Evolutionary conservation across 2,113 vertebrate genomes (phyloP).

Genomic region (Pelodiscus sinensis): DNA sequence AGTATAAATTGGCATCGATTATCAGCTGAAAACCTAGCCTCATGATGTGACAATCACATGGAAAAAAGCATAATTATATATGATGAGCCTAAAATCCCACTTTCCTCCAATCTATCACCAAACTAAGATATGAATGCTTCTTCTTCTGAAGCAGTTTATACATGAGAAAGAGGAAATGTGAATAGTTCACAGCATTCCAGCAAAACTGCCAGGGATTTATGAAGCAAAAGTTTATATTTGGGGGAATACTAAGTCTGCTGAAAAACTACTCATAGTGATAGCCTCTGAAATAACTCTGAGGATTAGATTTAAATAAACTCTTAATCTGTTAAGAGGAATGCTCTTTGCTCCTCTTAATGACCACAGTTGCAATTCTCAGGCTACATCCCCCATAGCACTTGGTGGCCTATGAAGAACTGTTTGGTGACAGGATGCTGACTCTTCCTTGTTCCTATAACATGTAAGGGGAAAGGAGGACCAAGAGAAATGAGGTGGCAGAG

Average conservation of each 20-base stretch:
- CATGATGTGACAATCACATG: background rate
- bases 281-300: background rate
- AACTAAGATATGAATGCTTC: background rate
- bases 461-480: background rate
- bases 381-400: rapidly evolving
- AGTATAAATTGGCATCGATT: background rate
- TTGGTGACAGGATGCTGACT: background rate
- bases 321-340: background rate
- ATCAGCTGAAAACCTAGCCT: background rate
- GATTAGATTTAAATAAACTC: background rate
- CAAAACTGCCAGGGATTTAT: background rate
- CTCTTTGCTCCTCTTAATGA: background rate
- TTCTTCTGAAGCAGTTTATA: background rate
- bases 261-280: background rate
- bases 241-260: background rate
- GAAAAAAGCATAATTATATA: background rate
- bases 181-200: background rate
- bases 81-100: background rate
- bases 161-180: background rate
- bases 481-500: slow-evolving; percentile 30
- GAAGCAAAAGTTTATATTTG: background rate
- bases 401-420: background rate
- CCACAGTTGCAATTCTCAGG: background rate
- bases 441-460: background rate
- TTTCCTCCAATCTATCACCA: background rate